A percentile compares a stretch with the other conserved stretches of the same genome.
These are phyloP conservation scores for Falco concolor DNA, from an alignment of 2,797 vertebrate species.

Conservation along the genomic window DNA sequence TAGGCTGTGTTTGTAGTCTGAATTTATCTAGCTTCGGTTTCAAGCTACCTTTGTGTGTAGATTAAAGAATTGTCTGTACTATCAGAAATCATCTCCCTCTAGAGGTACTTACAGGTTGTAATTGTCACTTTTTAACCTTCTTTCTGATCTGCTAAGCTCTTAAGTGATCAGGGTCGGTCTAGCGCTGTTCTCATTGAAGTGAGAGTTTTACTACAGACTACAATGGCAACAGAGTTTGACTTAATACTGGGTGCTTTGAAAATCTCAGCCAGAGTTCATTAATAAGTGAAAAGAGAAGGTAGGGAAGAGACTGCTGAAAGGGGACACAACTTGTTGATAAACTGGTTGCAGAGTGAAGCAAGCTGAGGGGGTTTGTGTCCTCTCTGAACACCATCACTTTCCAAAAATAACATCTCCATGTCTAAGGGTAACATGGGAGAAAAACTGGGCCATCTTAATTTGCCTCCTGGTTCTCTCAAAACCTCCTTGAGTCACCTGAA, in stretches of 20 bases:
- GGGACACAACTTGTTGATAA: not conserved
- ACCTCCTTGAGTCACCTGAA: not conserved
- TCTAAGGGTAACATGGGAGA: not conserved
- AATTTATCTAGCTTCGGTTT: not conserved
- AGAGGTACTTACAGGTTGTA: slow-evolving; percentile 9
- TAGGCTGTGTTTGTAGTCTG: not conserved
- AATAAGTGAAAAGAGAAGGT: not conserved
- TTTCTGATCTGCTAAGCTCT: slow-evolving; percentile 24
- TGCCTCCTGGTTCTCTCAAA: not conserved
- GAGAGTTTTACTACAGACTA: not conserved
- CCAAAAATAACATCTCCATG: accelerated
- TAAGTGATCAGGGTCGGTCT: slow-evolving; percentile 25
- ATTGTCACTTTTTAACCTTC: slow-evolving; percentile 51
- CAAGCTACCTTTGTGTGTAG: slow-evolving; percentile 27
- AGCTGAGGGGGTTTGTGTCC: not conserved
- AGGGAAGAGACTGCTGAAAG: not conserved
- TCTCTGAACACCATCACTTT: not conserved
- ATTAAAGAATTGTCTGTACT: slow-evolving; percentile 42
- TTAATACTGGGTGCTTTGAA: not conserved
- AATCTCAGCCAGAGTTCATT: not conserved
- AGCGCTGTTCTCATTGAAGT: slow-evolving; percentile 13
- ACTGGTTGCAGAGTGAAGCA: not conserved
- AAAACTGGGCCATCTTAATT: not conserved
- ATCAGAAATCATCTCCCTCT: slow-evolving; percentile 5
- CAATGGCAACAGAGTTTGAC: not conserved